Evolutionary conservation across 2,888 invertebrate species (phyloP), one percentile per base, ranked within the genome.

Genomic region (Pachymerium ferrugineum): DNA sequence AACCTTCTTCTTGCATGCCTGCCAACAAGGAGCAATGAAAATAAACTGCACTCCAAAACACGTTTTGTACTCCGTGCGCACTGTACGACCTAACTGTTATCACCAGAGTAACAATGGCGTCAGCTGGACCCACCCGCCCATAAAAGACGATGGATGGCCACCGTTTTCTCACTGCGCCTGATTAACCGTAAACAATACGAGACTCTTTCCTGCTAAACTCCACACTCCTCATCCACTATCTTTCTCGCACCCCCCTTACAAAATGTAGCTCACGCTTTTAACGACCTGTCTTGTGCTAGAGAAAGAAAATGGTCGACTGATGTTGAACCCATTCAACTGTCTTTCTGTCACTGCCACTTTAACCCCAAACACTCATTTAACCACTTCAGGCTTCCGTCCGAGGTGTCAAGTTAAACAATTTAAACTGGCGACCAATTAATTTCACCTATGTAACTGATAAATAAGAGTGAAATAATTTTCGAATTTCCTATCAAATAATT

Each of bases 1-100:
- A 62, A 62, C 62, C 62, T n/a, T 25, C 62, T 62, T 28, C 62
- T 62, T 62, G 62, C 62, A 62, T 62, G 62, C 25, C 62, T 62
- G 62, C 62, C 62, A 62, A 62, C 62, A 62, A 62, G 62, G 62
- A 62, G 62, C 62, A 62, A 62, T 62, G 62, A 62, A 62, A 62
- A 62, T 62, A 62, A 62, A 62, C 62, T 62, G 62, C 62, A 62
- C 62, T 62, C 62, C 25, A 62, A 62, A 62, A 62, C 62, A 62
- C 62, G 62, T 62, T 62, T 62, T 62, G 62, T 62, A 62, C 25
- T 22, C 62, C 25, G 62, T 62, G 62, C 62, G 28, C 62, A 62
- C 28, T 62, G 62, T 28, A 62, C 22, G 62, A 62, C 62, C 62
- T 62, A 62, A 62, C 62, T 62, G 62, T 62, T 62, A 62, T 62